Percentiles rank a stretch among this genome's conserved stretches.
Conservation (phyloP, 2,113 vertebrate species). For the Tachysurus vachellii region DNA sequence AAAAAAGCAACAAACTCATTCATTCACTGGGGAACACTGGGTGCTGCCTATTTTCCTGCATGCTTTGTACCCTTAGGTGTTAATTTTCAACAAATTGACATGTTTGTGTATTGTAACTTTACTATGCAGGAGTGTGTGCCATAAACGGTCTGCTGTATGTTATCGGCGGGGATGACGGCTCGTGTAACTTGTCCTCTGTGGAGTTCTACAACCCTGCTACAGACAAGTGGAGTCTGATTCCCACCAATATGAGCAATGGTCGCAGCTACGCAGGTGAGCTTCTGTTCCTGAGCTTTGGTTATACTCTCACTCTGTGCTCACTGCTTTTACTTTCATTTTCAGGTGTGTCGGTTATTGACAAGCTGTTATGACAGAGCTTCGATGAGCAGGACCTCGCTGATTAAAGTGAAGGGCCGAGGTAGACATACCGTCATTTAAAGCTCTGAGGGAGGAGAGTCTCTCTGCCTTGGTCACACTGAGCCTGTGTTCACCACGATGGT, state of each 20-base stretch:
- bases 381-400: constrained; percentile 44
- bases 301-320: neutral
- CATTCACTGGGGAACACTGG: neutral
- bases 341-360: constrained; percentile 96
- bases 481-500: constrained; percentile 7
- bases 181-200: constrained; percentile 92
- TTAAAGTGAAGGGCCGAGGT: constrained; percentile 19
- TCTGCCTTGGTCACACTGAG: constrained; percentile 14
- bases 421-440: constrained; percentile 47
- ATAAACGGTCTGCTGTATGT: constrained; percentile 93
- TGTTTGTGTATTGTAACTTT: neutral
- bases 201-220: constrained; percentile 91
- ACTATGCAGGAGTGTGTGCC: constrained; percentile 83
- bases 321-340: constrained; percentile 26
- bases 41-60: neutral
- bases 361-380: constrained; percentile 79
- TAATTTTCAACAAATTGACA: neutral
- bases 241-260: constrained; percentile 95
- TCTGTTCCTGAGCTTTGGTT: too few species aligned
- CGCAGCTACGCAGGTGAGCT: constrained; percentile 86
- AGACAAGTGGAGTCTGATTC: constrained; percentile 92
- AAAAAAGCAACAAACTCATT: neutral
- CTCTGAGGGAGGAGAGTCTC: neutral
- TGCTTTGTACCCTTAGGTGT: neutral
- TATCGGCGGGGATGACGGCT: constrained; percentile 93